phyloP scores from a whole-genome alignment of 2,888 invertebrate genomes.

The Tinea trinotella region DNA sequence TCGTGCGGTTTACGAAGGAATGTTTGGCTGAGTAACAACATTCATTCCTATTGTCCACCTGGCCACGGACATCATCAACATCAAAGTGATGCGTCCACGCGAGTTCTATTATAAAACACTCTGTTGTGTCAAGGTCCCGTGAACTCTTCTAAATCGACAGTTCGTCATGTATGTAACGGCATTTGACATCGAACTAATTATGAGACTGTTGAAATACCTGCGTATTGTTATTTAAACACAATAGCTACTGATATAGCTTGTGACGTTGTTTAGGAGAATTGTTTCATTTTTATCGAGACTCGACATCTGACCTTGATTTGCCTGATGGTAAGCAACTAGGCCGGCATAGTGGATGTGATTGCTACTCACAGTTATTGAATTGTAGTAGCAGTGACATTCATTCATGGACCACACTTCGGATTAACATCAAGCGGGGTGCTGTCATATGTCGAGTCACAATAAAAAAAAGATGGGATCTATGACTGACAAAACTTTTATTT shows the following conservation, averaged over 20 bases:
- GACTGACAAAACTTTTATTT: too few species aligned
- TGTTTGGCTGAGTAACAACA: conserved; percentile 7
- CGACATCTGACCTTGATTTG: too few species aligned
- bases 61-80: conserved; percentile 7
- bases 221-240: neutral
- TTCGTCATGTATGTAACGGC: neutral
- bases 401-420: too few species aligned
- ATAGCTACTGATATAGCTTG: neutral
- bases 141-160: neutral
- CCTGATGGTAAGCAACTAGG: too few species aligned
- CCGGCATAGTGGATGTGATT: too few species aligned
- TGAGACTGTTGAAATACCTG: neutral
- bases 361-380: too few species aligned
- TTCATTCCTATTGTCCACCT: conserved; percentile 7
- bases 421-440: too few species aligned
- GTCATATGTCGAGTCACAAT: too few species aligned
- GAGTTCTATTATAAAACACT: conserved; percentile 1
- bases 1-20: neutral
- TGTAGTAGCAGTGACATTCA: too few species aligned
- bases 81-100: neutral
- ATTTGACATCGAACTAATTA: neutral
- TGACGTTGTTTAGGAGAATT: neutral
- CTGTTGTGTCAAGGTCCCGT: neutral
- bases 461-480: too few species aligned
- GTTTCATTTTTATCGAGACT: too few species aligned